Evolutionary conservation across 1,140 invertebrate species (phyloP).

Genomic region (Triops cancriformis): DNA sequence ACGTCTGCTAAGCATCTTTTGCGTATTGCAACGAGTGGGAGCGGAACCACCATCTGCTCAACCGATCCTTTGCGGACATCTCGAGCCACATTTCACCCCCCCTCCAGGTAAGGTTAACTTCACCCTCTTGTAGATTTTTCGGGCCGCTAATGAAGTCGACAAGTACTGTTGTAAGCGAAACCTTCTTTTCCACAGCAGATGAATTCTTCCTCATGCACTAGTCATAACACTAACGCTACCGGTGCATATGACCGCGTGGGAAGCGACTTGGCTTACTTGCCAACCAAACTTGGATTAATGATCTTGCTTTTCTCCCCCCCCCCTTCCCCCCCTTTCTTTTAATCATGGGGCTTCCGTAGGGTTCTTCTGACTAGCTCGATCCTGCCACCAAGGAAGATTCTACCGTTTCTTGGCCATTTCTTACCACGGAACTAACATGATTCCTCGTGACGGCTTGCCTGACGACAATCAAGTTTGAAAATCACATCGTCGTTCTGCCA

Average conservation of each 20-base stretch:
- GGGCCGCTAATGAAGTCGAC: too few relatives aligned
- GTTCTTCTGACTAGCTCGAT: not conserved
- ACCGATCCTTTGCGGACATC: not conserved
- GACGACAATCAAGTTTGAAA: not conserved
- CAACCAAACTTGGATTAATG: not conserved
- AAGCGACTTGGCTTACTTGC: not conserved
- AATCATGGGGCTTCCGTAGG: not conserved
- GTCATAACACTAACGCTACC: not conserved
- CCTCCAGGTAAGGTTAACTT: not conserved
- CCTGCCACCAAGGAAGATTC: not conserved
- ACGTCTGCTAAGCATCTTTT: conserved; percentile 1
- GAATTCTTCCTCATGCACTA: too few relatives aligned
- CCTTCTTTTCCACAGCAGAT: too few relatives aligned
- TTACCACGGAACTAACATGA: not conserved
- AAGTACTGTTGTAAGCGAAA: too few relatives aligned
- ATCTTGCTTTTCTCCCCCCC: not conserved
- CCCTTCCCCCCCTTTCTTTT: not conserved
- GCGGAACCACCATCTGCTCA: not conserved
- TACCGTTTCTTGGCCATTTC: not conserved
- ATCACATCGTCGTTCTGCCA: not conserved
- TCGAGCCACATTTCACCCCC: not conserved
- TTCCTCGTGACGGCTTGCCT: not conserved
- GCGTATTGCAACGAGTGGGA: not conserved
- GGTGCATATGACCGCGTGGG: not conserved
- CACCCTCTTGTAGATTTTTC: too few relatives aligned